These are phyloP conservation scores for Pitta sordida DNA, from an alignment of 2,113 vertebrate species.

Conservation along the genomic window DNA sequence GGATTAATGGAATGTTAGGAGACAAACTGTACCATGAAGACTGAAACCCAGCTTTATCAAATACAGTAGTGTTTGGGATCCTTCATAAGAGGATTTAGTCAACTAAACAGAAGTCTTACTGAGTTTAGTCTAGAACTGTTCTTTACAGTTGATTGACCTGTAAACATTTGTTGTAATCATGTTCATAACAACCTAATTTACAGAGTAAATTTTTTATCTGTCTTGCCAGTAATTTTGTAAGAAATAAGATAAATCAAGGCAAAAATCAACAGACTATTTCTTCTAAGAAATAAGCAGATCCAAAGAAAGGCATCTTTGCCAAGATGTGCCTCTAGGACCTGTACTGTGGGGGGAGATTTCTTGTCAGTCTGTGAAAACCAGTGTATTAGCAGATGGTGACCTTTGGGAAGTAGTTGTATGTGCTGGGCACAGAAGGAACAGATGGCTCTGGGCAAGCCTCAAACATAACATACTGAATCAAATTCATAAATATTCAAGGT, in stretches of 20 bases:
- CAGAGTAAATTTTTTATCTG: background rate
- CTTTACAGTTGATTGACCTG: background rate
- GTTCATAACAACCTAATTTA: background rate
- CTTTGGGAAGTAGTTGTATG: slow-evolving; percentile 40
- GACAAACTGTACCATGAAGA: background rate
- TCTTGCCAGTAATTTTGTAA: background rate
- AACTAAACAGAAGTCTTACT: background rate
- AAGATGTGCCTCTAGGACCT: background rate
- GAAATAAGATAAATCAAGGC: background rate
- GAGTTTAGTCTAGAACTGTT: background rate
- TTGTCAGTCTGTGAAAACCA: slow-evolving; percentile 5
- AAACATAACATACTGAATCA: background rate
- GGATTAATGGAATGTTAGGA: background rate
- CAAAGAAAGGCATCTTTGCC: background rate
- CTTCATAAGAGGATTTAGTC: background rate
- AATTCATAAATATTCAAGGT: slow-evolving; percentile 20
- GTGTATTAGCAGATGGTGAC: slow-evolving; percentile 53
- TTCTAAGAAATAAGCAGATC: background rate
- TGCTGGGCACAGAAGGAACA: slow-evolving; percentile 32
- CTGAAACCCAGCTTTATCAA: background rate
- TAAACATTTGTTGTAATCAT: background rate
- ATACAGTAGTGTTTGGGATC: background rate
- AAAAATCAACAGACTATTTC: background rate
- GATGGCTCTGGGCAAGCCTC: slow-evolving; percentile 37
- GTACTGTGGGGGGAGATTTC: background rate